Percentiles rank a stretch among this genome's conserved stretches.
Evolutionary conservation across 2,113 vertebrate species (phyloP).

Genomic region (Felis chaus): DNA sequence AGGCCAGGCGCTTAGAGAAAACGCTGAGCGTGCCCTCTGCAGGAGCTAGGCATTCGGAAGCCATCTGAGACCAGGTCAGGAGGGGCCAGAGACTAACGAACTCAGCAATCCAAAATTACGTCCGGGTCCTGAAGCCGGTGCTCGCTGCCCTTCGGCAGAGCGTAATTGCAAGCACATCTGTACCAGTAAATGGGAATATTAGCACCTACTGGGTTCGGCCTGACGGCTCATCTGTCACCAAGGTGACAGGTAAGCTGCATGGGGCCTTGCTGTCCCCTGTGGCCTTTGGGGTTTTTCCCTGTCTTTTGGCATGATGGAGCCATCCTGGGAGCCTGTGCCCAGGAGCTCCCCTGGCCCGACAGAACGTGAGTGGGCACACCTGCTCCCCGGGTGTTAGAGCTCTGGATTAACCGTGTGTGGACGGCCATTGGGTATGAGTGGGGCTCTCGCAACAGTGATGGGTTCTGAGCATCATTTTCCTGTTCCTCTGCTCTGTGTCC

Average conservation of each 20-base stretch:
- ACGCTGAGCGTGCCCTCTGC: background rate
- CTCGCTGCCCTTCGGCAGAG: background rate
- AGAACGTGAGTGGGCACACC: rapidly evolving
- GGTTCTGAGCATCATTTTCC: too few species aligned
- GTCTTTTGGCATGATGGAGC: background rate
- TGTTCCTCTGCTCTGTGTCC: background rate
- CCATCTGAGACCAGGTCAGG: background rate
- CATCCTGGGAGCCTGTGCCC: background rate
- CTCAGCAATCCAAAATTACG: background rate
- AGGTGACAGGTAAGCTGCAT: background rate
- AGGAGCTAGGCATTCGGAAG: background rate
- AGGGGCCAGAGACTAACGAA: background rate
- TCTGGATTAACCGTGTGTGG: rapidly evolving
- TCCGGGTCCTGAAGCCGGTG: background rate
- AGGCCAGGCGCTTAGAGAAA: background rate
- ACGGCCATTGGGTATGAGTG: rapidly evolving
- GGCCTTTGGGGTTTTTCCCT: background rate
- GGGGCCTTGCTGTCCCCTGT: background rate
- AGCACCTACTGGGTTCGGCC: background rate
- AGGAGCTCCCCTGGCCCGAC: background rate
- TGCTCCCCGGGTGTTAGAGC: rapidly evolving
- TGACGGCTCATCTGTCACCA: background rate
- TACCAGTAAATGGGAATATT: background rate
- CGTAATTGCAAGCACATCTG: too few species aligned
- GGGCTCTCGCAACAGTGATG: background rate